A percentile compares a stretch with the other conserved stretches of the same genome.
Evolutionary conservation across 1,140 invertebrate genomes (phyloP).

Genomic region (Aporrectodea caliginosa): DNA sequence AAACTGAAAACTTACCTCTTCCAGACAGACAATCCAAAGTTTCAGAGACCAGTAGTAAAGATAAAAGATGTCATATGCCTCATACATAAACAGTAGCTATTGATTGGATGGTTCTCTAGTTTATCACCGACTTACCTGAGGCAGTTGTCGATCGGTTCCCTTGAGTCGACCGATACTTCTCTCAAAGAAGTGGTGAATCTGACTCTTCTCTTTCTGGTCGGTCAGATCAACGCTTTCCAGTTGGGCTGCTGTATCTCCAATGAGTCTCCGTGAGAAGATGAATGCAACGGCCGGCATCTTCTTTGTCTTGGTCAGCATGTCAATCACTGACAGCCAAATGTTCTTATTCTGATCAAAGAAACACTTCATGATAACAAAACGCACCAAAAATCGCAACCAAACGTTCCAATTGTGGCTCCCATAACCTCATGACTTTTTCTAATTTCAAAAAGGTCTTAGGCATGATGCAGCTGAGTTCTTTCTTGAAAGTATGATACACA

Average conservation of each 20-base stretch:
- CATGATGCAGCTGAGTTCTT: no score
- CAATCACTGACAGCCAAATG: constrained; percentile 68
- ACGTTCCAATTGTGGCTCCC: background rate
- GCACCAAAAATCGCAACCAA: constrained; percentile 18
- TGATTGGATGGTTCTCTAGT: no score
- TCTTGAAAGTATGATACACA: no score
- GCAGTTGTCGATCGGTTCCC: constrained; percentile 76
- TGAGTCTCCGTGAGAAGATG: constrained; percentile 84
- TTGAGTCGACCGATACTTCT: constrained; percentile 77
- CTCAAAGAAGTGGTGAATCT: constrained; percentile 79
- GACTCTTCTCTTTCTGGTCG: constrained; percentile 73
- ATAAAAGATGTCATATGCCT: no score
- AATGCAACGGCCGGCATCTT: constrained; percentile 91
- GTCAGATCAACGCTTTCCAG: constrained; percentile 75
- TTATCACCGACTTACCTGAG: constrained; percentile 84
- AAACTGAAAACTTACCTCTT: no score
- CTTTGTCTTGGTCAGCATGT: constrained; percentile 73
- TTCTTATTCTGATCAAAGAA: constrained; percentile 59
- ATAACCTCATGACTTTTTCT: no score
- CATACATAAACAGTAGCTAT: no score
- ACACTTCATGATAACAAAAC: constrained; percentile 24
- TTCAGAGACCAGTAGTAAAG: no score
- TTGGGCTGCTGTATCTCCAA: constrained; percentile 71
- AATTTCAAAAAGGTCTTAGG: no score
- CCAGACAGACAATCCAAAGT: no score